Evolutionary conservation across 2,113 vertebrate species (phyloP), one percentile per base, ranked within the genome.

Genomic region (Trachemys scripta): DNA sequence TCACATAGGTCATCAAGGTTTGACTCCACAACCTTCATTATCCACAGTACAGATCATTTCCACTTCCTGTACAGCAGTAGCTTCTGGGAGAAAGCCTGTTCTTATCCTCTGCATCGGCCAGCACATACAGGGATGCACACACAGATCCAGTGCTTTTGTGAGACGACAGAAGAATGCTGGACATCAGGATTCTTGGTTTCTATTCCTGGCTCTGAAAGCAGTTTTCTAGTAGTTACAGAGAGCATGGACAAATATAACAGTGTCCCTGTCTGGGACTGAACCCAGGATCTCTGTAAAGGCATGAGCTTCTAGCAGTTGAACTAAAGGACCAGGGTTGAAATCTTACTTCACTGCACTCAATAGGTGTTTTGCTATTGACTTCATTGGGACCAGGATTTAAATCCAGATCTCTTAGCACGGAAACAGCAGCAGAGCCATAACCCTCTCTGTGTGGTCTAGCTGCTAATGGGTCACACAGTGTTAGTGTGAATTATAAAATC

Each of bases 61-160:
- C 80, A 82, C 49, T 83, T 88, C 90, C 91, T 82, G 83, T 94
- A 54, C 62, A 88, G 56, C 62, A 81, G 35, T 65, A 95, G 93
- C 53, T 82, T 35, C 27, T 94, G 92, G 85, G 90, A 90, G 82
- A 75, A 95, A 84, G 35, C 65, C 31, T 53, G 35, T 80, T 95
- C 88, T 86, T 85, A 31, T 81, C 94, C 65, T 96, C 91, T 89
- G 53, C 0, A 0, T 11, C 31, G 65, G 94, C 96, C 22, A 54
- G 35, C 20, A 82, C 8, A 16, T 9, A 79, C 7, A 49, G 76
- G 14, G 14, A 88, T 75, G 87, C 79, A 90, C 35, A 88, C 50
- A 89, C 57, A 95, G 35, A 65, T 16, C 35, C 11, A 59, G 10
- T 27, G 25, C 65, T n/a, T 89, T 96, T 90, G 92, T 84, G 82